Conservation (phyloP, 2,113 vertebrate genomes). For the Grallaria varia region DNA sequence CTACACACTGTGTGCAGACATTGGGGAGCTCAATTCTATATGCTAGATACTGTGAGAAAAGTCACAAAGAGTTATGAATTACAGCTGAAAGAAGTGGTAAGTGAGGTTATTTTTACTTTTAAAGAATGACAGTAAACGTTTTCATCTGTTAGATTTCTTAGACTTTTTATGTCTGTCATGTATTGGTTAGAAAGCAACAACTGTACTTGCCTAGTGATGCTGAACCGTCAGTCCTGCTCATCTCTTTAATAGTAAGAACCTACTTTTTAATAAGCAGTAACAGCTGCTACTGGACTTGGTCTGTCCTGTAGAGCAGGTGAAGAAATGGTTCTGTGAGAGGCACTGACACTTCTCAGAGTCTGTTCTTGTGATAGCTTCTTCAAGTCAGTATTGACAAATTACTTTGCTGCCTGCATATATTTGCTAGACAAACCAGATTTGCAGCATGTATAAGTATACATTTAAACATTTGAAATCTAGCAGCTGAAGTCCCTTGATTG, state of each 20-base stretch:
- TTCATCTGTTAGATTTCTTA: not conserved
- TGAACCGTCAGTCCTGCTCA: not conserved
- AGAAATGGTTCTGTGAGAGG: conserved; percentile 17
- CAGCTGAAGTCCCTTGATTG: not conserved
- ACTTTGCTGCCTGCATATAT: not conserved
- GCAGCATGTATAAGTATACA: not conserved
- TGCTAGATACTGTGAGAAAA: not conserved
- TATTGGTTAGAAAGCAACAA: not conserved
- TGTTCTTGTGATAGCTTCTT: conserved; percentile 13
- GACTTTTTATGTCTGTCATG: not conserved
- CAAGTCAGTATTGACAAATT: not conserved
- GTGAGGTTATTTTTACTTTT: not conserved
- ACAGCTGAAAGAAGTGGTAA: not conserved
- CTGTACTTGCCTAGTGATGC: not conserved
- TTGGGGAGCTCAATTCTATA: not conserved
- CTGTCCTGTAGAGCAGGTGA: not conserved
- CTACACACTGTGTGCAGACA: not conserved
- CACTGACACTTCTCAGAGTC: not conserved
- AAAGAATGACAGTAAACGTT: not conserved
- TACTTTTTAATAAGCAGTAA: conserved; percentile 33
- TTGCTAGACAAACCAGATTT: conserved; percentile 14
- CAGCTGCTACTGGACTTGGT: conserved; percentile 13
- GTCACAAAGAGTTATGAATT: not conserved
- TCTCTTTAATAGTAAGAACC: not conserved
- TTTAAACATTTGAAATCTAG: conserved; percentile 40